Evolutionary conservation across 2,888 invertebrate species (phyloP).

Genomic region (Ypsolopha sequella): DNA sequence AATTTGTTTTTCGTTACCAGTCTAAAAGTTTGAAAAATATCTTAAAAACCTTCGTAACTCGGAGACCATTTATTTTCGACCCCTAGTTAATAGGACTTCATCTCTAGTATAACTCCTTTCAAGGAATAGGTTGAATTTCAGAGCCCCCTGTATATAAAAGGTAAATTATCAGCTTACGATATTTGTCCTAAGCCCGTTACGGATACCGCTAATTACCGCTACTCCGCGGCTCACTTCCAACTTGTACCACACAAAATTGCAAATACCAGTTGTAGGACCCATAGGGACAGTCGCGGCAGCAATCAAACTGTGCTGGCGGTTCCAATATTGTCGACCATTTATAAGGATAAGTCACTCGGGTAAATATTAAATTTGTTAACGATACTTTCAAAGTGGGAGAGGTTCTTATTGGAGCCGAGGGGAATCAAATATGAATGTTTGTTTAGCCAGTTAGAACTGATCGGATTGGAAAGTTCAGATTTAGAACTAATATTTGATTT

Average conservation of each 20-base stretch:
- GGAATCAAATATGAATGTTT: constrained; percentile 8
- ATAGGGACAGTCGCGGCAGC: constrained; percentile 46
- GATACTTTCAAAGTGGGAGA: constrained; percentile 58
- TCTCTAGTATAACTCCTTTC: too few species aligned
- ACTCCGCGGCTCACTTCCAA: too few species aligned
- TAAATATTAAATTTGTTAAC: constrained; percentile 70
- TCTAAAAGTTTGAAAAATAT: too few species aligned
- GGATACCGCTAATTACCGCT: too few species aligned
- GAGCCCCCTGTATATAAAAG: too few species aligned
- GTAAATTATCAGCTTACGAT: too few species aligned
- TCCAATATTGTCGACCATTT: constrained; percentile 69
- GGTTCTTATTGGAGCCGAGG: constrained; percentile 1
- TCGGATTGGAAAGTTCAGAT: constrained; percentile 5
- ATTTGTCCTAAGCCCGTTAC: constrained; percentile 9
- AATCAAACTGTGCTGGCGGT: constrained; percentile 63
- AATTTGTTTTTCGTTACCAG: too few species aligned
- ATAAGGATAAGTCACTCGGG: constrained; percentile 66
- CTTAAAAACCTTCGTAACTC: too few species aligned
- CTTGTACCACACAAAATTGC: constrained; percentile 17
- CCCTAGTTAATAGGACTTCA: too few species aligned
- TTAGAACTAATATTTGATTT: too few species aligned
- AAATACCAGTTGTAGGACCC: constrained; percentile 17
- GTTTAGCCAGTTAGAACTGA: constrained; percentile 11
- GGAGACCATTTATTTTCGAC: too few species aligned
- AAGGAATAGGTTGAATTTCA: too few species aligned